Evolutionary conservation across 2,113 vertebrate genomes (phyloP), one percentile per base, ranked within the genome.

Genomic region (Neolamprologus falcicula): DNA sequence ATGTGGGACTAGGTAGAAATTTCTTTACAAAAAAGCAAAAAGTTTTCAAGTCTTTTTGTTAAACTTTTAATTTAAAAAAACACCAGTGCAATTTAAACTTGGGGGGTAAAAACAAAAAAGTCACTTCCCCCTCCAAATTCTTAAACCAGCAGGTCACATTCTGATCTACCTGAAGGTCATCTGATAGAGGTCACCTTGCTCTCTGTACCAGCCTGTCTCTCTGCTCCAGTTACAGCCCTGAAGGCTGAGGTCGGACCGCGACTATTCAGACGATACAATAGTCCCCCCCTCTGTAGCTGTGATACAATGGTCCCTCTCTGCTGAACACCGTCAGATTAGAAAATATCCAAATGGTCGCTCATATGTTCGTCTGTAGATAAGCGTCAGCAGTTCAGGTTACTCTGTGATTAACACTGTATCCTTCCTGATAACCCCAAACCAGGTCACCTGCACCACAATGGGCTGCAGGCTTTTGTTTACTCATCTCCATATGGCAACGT

Each of bases 341-440:
- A 94, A 94, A 94, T 90, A 92, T 95, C 94, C 92, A 90, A 95
- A 92, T 96, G 95, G 94, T 90, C 92, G 94, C 93, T 96, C 94
- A 94, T 93, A 93, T 94, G 95, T 95, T 94, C 88, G 88, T 81
- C 86, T 82, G 79, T 82, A 93, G 95, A 95, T 95, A 95, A 95
- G 93, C 92, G 85, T 81, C 54, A n/a, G 45, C 80, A 94, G 94
- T 95, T 96, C 95, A 92, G 93, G 92, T 96, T 96, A 94, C 95
- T 88, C 94, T 87, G 26, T 87, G 93, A 95, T 95, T 95, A 95
- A 89, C 87, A 83, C 84, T 82, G 84, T 85, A 94, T 95, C 94
- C 91, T 95, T 94, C 94, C 94, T 94, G 94, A 94, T 93, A 90
- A 92, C 90, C 90, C 71, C 76, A 6, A 85, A 89, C 82, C 85